Evolutionary conservation across 2,888 invertebrate genomes (phyloP).

Genomic region (Perithous albicinctus): DNA sequence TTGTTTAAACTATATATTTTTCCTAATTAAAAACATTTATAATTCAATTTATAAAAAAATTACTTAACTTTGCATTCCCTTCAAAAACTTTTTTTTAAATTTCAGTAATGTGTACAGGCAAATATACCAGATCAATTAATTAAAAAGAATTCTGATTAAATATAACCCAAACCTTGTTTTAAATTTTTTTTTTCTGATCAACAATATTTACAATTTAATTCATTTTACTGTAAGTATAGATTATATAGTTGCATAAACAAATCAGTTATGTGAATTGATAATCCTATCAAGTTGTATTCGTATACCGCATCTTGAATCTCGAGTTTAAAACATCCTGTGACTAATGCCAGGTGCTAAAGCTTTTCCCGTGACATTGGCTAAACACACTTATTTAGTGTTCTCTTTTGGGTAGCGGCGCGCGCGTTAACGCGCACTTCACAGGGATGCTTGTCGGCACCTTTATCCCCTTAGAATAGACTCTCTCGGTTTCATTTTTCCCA

Average conservation of each 20-base stretch:
- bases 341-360: conserved; percentile 75
- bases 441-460: conserved; percentile 76
- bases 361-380: conserved; percentile 74
- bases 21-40: too few species aligned
- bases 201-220: too few species aligned
- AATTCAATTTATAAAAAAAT: neutral
- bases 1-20: neutral
- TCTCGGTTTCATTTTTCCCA: conserved; percentile 41
- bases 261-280: neutral
- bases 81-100: neutral
- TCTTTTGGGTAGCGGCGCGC: conserved; percentile 67
- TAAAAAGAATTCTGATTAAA: too few species aligned
- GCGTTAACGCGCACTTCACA: conserved; percentile 68
- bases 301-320: neutral
- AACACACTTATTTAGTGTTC: conserved; percentile 69
- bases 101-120: neutral
- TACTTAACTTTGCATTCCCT: too few species aligned
- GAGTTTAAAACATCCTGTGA: conserved; percentile 70
- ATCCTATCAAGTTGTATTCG: neutral
- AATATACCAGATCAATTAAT: too few species aligned
- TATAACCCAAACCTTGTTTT: too few species aligned
- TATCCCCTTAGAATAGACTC: conserved; percentile 66
- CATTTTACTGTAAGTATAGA: neutral
- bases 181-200: neutral
- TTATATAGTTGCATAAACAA: neutral